Base-by-base conservation (phyloP, 2,888 invertebrate genomes). In the Oscheius myriophilus region DNA sequence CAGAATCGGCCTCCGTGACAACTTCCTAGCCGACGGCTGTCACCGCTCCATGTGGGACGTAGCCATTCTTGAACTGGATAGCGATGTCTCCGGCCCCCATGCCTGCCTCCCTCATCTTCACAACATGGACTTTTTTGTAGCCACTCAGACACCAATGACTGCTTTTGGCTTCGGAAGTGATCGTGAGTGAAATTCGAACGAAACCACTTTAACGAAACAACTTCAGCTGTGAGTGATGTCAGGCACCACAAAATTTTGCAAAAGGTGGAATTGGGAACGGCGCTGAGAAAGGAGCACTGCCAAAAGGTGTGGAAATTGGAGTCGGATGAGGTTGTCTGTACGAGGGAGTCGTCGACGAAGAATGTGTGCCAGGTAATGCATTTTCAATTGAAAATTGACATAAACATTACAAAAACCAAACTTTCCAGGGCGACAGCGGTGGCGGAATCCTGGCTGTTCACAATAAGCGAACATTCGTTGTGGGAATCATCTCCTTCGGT, bases 21-120 rank as follows among this genome's bases (percentile, higher is more conserved):
- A 58, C 3, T 58, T 58, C 58, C 43, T 43, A 42, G 58, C 42
- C 23, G 58, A 58, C n/a, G 21, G 21, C 42, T 58, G 58, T 21
- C 16, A 23, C 11, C 42, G 43, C 6, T 58, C 58, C 7, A 23
- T 42, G 16, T 58, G 18, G 23, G 45, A 58, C 16, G 43, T 58
- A 7, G 58, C 58, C 16, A 42, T 58, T 25, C 42, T 58, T 25
- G 58, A 58, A 45, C 25, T 58, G 43, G n/a, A 41, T 41, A 23
- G 25, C 14, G 42, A 39, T 2, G 58, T 58, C 58, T 11, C 11
- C 43, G 16, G 23, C 4, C 43, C 58, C 3, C 58, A 58, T n/a
- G 25, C 25, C 21, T 58, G 58, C 21, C 43, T 58, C 3, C 58
- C 58, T 21, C 58, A 58, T 43, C 58, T 58, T 1, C 58, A 58